phyloP scores from a whole-genome alignment of 2,797 vertebrate genomes.

The Sebastes cheni region DNA sequence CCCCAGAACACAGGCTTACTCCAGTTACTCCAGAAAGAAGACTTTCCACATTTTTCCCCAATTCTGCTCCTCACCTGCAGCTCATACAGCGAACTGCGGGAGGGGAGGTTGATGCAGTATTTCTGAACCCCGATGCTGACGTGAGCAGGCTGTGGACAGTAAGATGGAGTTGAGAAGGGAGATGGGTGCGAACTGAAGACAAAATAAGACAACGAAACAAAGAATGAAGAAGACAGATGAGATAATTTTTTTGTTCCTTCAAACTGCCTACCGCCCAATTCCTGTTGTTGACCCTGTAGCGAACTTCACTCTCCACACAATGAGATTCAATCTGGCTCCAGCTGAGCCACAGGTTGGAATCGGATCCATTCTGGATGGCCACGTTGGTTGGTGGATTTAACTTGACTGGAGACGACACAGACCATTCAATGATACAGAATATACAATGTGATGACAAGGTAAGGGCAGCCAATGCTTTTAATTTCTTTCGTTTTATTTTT shows the following conservation, averaged over 20 bases:
- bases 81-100: constrained; percentile 79
- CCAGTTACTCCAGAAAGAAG: constrained; percentile 88
- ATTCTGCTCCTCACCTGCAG: constrained; percentile 84
- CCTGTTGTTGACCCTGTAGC: constrained; percentile 80
- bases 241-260: neutral
- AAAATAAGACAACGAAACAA: neutral
- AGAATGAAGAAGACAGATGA: neutral
- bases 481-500: neutral
- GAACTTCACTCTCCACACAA: constrained; percentile 83
- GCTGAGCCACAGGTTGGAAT: constrained; percentile 82
- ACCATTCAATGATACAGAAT: neutral
- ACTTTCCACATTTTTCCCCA: constrained; percentile 57
- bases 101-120: constrained; percentile 70
- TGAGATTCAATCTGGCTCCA: constrained; percentile 71
- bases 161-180: neutral
- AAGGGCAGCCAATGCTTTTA: neutral
- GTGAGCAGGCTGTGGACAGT: neutral
- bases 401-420: constrained; percentile 63
- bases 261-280: constrained; percentile 79
- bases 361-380: constrained; percentile 64
- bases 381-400: constrained; percentile 81
- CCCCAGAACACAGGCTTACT: constrained; percentile 84
- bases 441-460: neutral
- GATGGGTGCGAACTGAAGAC: neutral
- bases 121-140: accelerated